A percentile compares a stretch with the other conserved stretches of the same genome.
Evolutionary conservation across 2,888 invertebrate species (phyloP).

Genomic region (Drosophila anomalata): DNA sequence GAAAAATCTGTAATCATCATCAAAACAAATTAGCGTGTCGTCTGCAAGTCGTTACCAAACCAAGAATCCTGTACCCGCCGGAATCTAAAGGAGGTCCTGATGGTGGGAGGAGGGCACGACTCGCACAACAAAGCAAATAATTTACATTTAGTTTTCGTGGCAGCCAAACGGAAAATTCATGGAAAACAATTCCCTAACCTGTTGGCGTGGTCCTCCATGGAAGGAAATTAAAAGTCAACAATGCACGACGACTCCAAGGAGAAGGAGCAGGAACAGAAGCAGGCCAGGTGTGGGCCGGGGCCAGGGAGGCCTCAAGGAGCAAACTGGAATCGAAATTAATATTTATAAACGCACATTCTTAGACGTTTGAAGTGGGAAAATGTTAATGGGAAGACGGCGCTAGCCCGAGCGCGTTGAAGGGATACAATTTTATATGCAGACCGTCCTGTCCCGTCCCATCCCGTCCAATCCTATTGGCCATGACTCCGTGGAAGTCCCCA

Average conservation of each 20-base stretch:
- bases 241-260: slow-evolving; percentile 24
- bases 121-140: slow-evolving; percentile 53
- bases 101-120: background rate
- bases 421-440: slow-evolving; percentile 13
- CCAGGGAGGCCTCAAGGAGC: slow-evolving; percentile 1
- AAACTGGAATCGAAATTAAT: slow-evolving; percentile 67
- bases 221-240: slow-evolving; percentile 77
- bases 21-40: slow-evolving; percentile 66
- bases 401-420: slow-evolving; percentile 18
- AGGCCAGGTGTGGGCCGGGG: background rate
- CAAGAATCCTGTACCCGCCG: slow-evolving; percentile 13
- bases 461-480: slow-evolving; percentile 15
- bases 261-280: slow-evolving; percentile 2
- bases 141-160: slow-evolving; percentile 65
- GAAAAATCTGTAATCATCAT: slow-evolving; percentile 46
- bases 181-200: slow-evolving; percentile 56
- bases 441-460: background rate
- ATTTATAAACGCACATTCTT: slow-evolving; percentile 66
- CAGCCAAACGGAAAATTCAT: slow-evolving; percentile 44
- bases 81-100: background rate
- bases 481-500: slow-evolving; percentile 47
- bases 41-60: slow-evolving; percentile 52
- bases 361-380: slow-evolving; percentile 40
- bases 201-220: slow-evolving; percentile 28
- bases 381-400: slow-evolving; percentile 39